Conservation (phyloP, 2,888 invertebrate genomes). For the Lithophane leautieri region DNA sequence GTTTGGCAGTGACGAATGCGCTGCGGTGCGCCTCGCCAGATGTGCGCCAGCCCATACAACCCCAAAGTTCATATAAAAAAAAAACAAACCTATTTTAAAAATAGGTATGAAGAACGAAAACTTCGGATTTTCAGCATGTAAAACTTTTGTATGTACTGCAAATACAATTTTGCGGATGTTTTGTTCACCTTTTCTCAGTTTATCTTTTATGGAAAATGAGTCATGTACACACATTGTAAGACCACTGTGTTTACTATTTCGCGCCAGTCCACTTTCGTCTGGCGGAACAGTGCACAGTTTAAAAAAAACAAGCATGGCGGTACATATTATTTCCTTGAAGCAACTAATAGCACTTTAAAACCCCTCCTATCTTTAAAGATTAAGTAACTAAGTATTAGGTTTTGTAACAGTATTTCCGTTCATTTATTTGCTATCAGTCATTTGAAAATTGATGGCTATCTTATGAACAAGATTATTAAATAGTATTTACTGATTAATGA, state of each 20-base stretch:
- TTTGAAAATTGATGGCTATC: slow-evolving; percentile 27
- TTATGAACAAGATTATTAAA: slow-evolving; percentile 1
- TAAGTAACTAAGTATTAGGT: too few species aligned
- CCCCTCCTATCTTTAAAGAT: slow-evolving; percentile 30
- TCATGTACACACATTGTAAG: not conserved
- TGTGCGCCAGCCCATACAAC: too few species aligned
- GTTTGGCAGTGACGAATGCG: too few species aligned
- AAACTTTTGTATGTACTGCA: slow-evolving; percentile 4
- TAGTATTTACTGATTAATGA: not conserved
- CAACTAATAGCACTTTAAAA: slow-evolving; percentile 16
- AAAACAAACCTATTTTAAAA: not conserved
- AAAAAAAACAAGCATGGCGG: slow-evolving; percentile 22
- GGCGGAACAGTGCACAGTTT: not conserved
- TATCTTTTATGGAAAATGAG: slow-evolving; percentile 7
- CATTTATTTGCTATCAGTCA: slow-evolving; percentile 32
- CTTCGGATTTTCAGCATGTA: not conserved
- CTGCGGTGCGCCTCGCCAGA: too few species aligned
- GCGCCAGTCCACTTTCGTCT: slow-evolving; percentile 1
- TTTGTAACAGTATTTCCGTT: slow-evolving; percentile 22
- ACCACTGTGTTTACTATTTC: not conserved
- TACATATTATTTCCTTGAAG: slow-evolving; percentile 21
- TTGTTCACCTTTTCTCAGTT: not conserved
- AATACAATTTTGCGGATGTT: slow-evolving; percentile 2
- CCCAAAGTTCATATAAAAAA: not conserved
- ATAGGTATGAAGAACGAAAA: not conserved